Evolutionary conservation across 2,888 invertebrate species (phyloP).

Genomic region (Chymomyza procnemis): DNA sequence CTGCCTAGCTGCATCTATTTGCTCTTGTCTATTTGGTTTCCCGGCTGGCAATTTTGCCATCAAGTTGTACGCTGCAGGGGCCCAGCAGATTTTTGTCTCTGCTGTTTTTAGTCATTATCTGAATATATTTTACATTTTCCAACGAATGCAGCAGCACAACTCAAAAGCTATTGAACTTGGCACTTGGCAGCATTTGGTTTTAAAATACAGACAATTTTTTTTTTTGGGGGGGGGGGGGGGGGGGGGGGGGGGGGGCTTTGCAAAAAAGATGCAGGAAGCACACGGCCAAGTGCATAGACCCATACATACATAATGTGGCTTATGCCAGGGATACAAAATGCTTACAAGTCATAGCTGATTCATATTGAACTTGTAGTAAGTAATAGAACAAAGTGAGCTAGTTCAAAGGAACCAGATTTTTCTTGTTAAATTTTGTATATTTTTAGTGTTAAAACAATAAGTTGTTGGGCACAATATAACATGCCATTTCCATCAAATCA

Average conservation of each 20-base stretch:
- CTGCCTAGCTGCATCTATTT: neutral
- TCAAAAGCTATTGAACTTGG: constrained; percentile 69
- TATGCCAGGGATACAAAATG: neutral
- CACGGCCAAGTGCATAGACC: constrained; percentile 17
- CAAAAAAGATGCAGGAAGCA: constrained; percentile 56
- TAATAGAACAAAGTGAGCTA: neutral
- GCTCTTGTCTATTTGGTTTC: neutral
- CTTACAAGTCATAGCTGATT: neutral
- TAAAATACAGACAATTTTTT: constrained; percentile 56
- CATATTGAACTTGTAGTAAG: neutral
- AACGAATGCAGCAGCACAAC: constrained; percentile 1
- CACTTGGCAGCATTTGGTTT: constrained; percentile 59
- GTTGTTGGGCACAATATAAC: too few species aligned
- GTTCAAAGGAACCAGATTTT: too few species aligned
- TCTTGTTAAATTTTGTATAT: neutral
- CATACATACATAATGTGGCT: neutral
- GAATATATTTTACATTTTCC: constrained; percentile 29
- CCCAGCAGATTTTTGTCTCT: constrained; percentile 40
- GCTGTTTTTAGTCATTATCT: constrained; percentile 55
- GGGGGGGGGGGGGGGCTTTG: too few species aligned
- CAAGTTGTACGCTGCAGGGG: constrained; percentile 29
- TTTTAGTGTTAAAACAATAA: too few species aligned
- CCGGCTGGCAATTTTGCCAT: neutral
- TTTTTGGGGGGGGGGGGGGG: too few species aligned
- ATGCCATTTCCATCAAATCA: too few species aligned